Conservation (phyloP, 1,140 invertebrate genomes). For the Hyphantria cunea region DNA sequence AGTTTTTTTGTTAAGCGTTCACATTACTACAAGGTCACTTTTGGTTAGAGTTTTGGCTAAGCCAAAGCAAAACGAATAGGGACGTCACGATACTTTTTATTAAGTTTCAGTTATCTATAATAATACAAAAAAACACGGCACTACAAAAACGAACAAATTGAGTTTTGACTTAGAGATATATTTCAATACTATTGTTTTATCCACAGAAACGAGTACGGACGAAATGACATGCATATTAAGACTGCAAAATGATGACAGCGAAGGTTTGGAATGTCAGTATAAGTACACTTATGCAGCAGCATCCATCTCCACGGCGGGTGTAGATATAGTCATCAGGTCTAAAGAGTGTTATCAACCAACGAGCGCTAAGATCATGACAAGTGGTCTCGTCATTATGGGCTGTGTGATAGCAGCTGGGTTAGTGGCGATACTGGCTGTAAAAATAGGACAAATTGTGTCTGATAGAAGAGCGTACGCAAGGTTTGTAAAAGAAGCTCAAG, state of each 20-base stretch:
- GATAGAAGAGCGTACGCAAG: conserved; percentile 79
- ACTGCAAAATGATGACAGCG: conserved; percentile 62
- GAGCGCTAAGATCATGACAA: conserved; percentile 61
- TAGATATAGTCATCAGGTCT: conserved; percentile 67
- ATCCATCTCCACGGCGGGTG: conserved; percentile 42
- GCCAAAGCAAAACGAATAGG: too few relatives aligned
- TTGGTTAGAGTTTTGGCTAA: too few relatives aligned
- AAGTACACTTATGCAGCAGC: conserved; percentile 73
- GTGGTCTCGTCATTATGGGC: conserved; percentile 63
- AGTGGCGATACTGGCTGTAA: conserved; percentile 64
- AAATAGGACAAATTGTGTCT: conserved; percentile 69
- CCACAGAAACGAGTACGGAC: conserved; percentile 41
- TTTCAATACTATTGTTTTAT: background rate
- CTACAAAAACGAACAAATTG: too few relatives aligned
- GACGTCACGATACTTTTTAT: too few relatives aligned
- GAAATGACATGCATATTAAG: conserved; percentile 68
- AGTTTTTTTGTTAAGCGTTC: too few relatives aligned
- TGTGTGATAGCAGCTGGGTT: conserved; percentile 75
- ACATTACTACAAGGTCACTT: too few relatives aligned
- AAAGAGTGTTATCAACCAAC: conserved; percentile 67
- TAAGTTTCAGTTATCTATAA: too few relatives aligned
- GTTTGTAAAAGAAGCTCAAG: conserved; percentile 72
- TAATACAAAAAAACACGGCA: too few relatives aligned
- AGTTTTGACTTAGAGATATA: too few relatives aligned
- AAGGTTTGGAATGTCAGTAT: conserved; percentile 79